Conservation (phyloP, 2,797 vertebrate species). For the Periparus ater region DNA sequence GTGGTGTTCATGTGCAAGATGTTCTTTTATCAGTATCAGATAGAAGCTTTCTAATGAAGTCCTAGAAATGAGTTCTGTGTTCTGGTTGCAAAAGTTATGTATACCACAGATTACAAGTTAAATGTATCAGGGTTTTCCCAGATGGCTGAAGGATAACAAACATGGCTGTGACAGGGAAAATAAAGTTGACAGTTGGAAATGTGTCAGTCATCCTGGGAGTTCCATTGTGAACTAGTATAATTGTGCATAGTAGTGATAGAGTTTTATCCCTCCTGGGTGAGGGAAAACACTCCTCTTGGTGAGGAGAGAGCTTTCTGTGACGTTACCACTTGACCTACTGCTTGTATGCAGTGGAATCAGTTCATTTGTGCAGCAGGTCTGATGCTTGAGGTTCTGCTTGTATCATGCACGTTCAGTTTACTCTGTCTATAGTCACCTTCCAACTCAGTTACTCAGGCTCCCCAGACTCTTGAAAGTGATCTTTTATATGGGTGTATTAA, state of each 20-base stretch:
- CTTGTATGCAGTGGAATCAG: background rate
- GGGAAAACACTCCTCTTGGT: background rate
- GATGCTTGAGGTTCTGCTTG: background rate
- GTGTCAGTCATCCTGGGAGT: slow-evolving; percentile 1
- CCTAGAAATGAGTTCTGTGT: background rate
- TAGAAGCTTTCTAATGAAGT: background rate
- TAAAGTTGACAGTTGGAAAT: background rate
- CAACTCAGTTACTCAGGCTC: background rate
- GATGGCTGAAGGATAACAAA: background rate
- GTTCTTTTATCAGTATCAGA: background rate
- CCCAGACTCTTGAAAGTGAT: background rate
- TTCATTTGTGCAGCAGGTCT: background rate
- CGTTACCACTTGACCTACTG: background rate
- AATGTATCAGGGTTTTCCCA: slow-evolving; percentile 35
- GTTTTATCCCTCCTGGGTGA: background rate
- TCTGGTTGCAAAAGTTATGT: slow-evolving; percentile 6
- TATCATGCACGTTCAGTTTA: background rate
- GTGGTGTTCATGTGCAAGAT: background rate
- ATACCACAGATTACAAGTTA: slow-evolving; percentile 8
- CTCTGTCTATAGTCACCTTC: background rate
- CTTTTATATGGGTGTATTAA: background rate
- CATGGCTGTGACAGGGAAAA: background rate
- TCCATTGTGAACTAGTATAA: background rate
- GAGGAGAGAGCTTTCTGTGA: background rate
- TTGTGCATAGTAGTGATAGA: background rate